Evolutionary conservation across 2,888 invertebrate genomes (phyloP), one percentile per base, ranked within the genome.

Genomic region (Aquatica leii): DNA sequence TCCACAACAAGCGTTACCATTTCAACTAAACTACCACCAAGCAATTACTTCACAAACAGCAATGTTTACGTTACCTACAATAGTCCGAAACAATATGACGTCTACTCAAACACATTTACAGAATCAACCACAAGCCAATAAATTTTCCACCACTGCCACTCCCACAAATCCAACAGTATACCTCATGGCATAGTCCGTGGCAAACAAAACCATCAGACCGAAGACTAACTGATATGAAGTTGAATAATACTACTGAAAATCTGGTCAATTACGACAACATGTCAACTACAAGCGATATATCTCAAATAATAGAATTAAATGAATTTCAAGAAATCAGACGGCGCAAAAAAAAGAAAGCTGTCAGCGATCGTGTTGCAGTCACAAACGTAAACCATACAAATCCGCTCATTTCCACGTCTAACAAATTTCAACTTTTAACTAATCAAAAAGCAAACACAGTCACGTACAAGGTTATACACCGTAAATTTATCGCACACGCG

Each of bases 271-370:
- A 37, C 11, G 12, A 37, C 12, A 37, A 37, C 37, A 12, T 37
- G 37, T 37, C 37, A 37, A 37, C 9, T 37, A 37, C 12, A 37
- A 37, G 37, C 11, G 37, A 37, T 6, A 12, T 6, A 6, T 37
- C 37, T 37, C 37, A 37, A 37, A 37, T 37, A 37, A 37, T 37
- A 37, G 37, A 37, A 37, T 11, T 37, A 37, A 9, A 37, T 37
- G 37, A 37, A 37, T 37, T 37, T 37, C 11, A 37, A 37, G 12
- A 12, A 12, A 24, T 24, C 24, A 24, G 24, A 24, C 2, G 24
- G 24, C 24, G 6, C 11, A 37, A 37, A 37, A 37, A 37, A 37
- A 37, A 3, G 12, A 37, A 37, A n/a, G 37, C 37, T 37, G 12
- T 5, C 11, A 37, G 37, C 37, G 37, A 37, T 11, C 2, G 2